Percentiles rank a stretch among this genome's conserved stretches.
Evolutionary conservation across 2,113 vertebrate genomes (phyloP).

Genomic region (Halichoeres trimaculatus): DNA sequence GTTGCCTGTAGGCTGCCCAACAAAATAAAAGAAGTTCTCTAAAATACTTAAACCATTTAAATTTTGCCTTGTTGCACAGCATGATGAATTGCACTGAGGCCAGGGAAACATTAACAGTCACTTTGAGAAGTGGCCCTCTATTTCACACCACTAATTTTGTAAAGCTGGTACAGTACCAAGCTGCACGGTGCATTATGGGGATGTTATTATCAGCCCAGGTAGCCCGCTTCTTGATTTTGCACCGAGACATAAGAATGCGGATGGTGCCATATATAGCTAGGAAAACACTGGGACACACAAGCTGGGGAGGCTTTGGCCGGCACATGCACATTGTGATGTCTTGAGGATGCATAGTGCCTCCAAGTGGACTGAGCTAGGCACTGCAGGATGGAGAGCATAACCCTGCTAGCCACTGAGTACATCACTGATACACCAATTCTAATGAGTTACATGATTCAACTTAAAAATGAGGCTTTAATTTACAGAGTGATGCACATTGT

Average conservation of each 20-base stretch:
- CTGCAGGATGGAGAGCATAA: constrained; percentile 30
- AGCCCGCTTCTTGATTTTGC: constrained; percentile 66
- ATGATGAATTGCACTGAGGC: constrained; percentile 30
- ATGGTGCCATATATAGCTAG: constrained; percentile 56
- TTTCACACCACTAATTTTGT: constrained; percentile 53
- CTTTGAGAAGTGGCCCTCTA: constrained; percentile 34
- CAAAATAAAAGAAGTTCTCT: constrained; percentile 4
- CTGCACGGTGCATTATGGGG: constrained; percentile 67
- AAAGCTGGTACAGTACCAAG: constrained; percentile 51
- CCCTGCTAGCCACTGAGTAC: not conserved
- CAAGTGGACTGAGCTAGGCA: constrained; percentile 60
- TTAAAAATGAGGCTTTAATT: constrained; percentile 4
- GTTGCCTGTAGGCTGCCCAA: not conserved
- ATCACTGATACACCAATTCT: not conserved
- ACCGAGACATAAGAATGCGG: constrained; percentile 66
- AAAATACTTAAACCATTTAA: constrained; percentile 17
- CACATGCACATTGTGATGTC: constrained; percentile 10
- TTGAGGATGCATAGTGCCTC: constrained; percentile 68
- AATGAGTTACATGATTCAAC: not conserved
- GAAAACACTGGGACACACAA: constrained; percentile 58
- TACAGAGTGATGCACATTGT: not conserved
- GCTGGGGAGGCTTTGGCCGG: not conserved
- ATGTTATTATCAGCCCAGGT: constrained; percentile 69
- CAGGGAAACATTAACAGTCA: constrained; percentile 20
- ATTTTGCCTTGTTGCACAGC: constrained; percentile 26